Base-by-base conservation (phyloP, 2,888 invertebrate genomes). In the Melanotus villosus region DNA sequence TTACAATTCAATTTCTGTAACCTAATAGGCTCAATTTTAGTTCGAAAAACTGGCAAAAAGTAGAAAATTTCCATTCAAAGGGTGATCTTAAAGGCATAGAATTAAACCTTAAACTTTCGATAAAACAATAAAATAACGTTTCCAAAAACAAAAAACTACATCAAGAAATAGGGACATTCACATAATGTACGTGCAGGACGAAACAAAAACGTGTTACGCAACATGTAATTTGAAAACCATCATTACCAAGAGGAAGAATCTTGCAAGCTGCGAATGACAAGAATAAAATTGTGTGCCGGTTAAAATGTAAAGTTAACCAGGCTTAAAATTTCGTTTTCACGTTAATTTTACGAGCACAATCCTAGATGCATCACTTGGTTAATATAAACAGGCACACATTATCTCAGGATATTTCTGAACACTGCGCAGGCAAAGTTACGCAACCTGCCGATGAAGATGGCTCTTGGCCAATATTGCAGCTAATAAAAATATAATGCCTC, bases 401-500 rank as follows among this genome's bases (percentile, higher is more conserved):
- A 80, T 81, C 79, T 79, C 75, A 72, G 77, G 74, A 78, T 80
- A 81, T 81, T 81, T 80, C 76, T 75, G 78, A 72, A 73, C 76
- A 30, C 47, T 72, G 73, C 70, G 72, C 65, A 77, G 75, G 75
- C 67, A 64, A 70, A 32, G 73, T 80, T 79, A 77, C 79, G 77
- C 77, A 80, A 80, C 76, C 38, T 62, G 56, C 54, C 67, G 72
- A 76, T 74, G 71, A 68, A 65, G 70, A 65, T 78, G 79, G 80
- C 77, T 57, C 12, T 26, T n/a, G 50, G 77, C 80, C 79, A 79
- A 74, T 23, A 38, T 72, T 52, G 21, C 36, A 52, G 41, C 57
- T 52, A 63, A 54, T 59, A 64, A 67, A 68, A 63, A 58, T 63
- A 52, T 56, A n/a, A 45, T 56, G 14, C 30, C 43, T 67, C 50